Conservation (phyloP, 2,888 invertebrate genomes). For the Leptopilina drosophilae region DNA sequence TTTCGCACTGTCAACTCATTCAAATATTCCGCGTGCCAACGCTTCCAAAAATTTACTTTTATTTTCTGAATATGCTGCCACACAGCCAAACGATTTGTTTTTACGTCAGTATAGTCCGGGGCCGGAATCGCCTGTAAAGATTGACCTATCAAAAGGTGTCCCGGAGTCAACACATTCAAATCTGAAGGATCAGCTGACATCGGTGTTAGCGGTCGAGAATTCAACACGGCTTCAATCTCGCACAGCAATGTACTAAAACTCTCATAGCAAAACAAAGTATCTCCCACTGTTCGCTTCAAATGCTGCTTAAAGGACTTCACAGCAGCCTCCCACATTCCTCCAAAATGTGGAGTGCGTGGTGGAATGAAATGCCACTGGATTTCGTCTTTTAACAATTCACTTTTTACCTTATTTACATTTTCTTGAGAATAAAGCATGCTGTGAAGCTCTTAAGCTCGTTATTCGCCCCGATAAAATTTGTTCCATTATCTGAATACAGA, state of each 20-base stretch:
- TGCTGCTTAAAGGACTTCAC: no score
- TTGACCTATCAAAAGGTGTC: conserved; percentile 38
- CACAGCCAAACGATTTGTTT: no score
- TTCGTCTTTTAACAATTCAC: conserved; percentile 41
- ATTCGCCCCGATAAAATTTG: conserved; percentile 66
- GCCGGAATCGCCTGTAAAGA: conserved; percentile 25
- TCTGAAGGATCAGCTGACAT: not conserved
- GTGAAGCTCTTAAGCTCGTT: conserved; percentile 55
- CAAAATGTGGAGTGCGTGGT: no score
- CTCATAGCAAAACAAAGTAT: no score
- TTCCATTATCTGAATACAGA: conserved; percentile 66
- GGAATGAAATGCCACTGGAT: conserved; percentile 46
- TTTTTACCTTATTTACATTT: not conserved
- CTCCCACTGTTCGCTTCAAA: no score
- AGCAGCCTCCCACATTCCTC: not conserved
- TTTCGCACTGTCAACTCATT: no score
- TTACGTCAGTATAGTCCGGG: no score
- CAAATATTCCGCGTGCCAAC: no score
- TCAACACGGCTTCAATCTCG: no score
- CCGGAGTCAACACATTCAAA: conserved; percentile 18
- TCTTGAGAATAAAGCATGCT: not conserved
- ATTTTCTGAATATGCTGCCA: no score
- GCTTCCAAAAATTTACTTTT: no score
- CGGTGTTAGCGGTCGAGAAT: not conserved
- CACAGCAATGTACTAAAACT: no score